These are phyloP conservation scores for Gila orcuttii DNA, from an alignment of 2,113 vertebrate genomes.

Conservation along the genomic window DNA sequence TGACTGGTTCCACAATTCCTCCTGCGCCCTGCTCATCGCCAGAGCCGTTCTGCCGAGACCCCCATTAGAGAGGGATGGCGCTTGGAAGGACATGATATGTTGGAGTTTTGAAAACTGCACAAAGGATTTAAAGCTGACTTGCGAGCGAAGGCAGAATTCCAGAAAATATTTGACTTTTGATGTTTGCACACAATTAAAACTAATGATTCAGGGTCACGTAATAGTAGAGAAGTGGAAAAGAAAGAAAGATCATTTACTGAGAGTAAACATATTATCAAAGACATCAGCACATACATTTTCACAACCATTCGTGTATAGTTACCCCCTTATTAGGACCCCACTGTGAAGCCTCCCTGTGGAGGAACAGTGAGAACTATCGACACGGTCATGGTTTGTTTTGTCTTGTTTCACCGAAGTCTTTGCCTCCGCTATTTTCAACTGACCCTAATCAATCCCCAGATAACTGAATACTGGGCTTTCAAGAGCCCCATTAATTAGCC, in stretches of 20 bases:
- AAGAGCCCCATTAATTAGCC: conserved; percentile 67
- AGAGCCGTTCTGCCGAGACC: conserved; percentile 37
- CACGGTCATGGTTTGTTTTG: conserved; percentile 40
- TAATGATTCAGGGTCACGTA: not conserved
- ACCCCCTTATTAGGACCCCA: not conserved
- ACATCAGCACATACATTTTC: conserved; percentile 12
- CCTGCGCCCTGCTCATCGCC: conserved; percentile 36
- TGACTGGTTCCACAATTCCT: conserved; percentile 25
- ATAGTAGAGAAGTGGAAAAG: not conserved
- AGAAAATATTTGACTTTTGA: conserved; percentile 5
- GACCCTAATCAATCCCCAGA: conserved; percentile 60
- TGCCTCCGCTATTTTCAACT: conserved; percentile 51
- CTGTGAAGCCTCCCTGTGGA: not conserved
- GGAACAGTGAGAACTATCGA: not conserved
- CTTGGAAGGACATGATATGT: conserved; percentile 33
- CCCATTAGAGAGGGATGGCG: conserved; percentile 26
- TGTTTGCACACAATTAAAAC: conserved; percentile 31
- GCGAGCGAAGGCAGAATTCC: not conserved
- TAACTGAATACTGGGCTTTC: conserved; percentile 59
- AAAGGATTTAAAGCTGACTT: conserved; percentile 12
- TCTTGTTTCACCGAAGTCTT: conserved; percentile 36
- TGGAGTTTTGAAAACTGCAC: conserved; percentile 24
- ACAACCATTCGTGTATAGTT: not conserved
- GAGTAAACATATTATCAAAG: not conserved
- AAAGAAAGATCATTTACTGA: not conserved